phyloP scores from a whole-genome alignment of 2,888 invertebrate genomes.

The Alentia gelatinosa region DNA sequence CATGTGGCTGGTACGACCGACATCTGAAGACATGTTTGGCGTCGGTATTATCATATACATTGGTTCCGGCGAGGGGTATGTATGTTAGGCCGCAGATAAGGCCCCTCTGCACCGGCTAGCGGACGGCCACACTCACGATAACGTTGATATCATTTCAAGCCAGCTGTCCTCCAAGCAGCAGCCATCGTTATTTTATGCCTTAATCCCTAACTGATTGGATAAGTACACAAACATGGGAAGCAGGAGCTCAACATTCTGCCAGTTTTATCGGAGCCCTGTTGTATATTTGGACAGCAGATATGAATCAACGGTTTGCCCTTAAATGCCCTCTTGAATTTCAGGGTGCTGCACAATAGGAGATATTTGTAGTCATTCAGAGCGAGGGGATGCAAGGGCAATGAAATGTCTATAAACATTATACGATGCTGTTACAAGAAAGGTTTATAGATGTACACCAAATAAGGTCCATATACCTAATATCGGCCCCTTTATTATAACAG shows the following conservation, averaged over 20 bases:
- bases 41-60: constrained; percentile 25
- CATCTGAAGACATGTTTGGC: not conserved
- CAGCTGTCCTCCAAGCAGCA: not conserved
- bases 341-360: too few species aligned
- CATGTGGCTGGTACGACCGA: not conserved
- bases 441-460: too few species aligned
- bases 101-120: not conserved
- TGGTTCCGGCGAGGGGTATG: not conserved
- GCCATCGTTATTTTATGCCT: not conserved
- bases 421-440: too few species aligned
- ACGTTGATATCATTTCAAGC: not conserved
- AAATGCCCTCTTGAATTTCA: too few species aligned
- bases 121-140: not conserved
- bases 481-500: too few species aligned
- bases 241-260: not conserved
- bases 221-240: not conserved
- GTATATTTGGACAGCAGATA: too few species aligned
- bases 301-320: too few species aligned
- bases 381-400: too few species aligned
- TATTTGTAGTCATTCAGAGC: too few species aligned
- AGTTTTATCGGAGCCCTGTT: not conserved
- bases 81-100: constrained; percentile 1
- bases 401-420: too few species aligned
- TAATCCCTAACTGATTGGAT: not conserved
- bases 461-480: too few species aligned